phyloP scores from a whole-genome alignment of 2,113 vertebrate genomes.

The Eidolon helvum region DNA sequence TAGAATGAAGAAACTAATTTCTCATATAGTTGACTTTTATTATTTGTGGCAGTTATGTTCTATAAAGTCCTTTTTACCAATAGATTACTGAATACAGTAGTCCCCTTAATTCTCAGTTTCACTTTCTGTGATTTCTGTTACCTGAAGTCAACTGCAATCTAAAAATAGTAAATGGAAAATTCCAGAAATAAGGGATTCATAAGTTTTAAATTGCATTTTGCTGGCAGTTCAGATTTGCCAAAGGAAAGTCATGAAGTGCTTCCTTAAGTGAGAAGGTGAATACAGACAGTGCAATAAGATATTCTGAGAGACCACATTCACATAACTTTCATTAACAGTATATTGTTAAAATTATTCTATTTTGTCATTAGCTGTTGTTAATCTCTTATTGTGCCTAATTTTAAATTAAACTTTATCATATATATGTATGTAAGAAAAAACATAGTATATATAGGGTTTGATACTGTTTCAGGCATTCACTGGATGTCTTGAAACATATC shows the following conservation, averaged over 20 bases:
- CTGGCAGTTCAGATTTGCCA: not conserved
- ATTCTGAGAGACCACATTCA: too few species aligned
- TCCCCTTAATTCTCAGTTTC: not conserved
- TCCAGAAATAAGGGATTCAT: not conserved
- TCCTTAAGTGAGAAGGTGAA: not conserved
- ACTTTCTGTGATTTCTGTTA: not conserved
- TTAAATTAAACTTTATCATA: not conserved
- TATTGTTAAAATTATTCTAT: too few species aligned
- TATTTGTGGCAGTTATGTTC: not conserved
- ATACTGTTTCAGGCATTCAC: not conserved
- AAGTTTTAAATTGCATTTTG: not conserved
- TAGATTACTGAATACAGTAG: not conserved
- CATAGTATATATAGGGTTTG: too few species aligned
- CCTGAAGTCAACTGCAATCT: not conserved
- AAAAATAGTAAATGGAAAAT: not conserved
- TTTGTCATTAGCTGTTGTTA: not conserved
- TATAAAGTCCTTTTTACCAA: not conserved
- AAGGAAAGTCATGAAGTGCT: not conserved
- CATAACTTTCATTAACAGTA: too few species aligned
- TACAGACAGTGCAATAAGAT: not conserved
- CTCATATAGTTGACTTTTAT: not conserved
- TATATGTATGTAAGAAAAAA: not conserved
- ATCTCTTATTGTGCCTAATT: not conserved
- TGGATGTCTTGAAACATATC: not conserved
- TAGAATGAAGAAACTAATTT: not conserved